Conservation (phyloP, 2,797 vertebrate genomes). For the Urophycis tenuis region DNA sequence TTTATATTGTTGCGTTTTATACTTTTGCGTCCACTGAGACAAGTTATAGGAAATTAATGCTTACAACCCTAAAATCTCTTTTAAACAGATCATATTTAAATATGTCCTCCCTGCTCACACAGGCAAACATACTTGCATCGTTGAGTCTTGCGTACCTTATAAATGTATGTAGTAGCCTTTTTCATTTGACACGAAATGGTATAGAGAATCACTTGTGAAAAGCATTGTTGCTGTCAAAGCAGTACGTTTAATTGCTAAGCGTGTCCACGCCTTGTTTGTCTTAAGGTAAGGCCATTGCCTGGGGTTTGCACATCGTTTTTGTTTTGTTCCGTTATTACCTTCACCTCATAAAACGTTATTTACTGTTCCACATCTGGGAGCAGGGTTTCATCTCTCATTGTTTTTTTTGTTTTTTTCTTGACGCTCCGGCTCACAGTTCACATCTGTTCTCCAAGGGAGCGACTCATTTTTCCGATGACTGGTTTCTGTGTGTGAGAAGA, state of each 20-base stretch:
- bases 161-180: too few relatives aligned
- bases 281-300: too few relatives aligned
- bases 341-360: background rate
- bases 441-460: conserved; percentile 1
- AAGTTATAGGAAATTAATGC: conserved; percentile 32
- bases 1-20: conserved; percentile 47
- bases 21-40: conserved; percentile 32
- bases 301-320: too few relatives aligned
- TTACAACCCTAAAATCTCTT: conserved; percentile 16
- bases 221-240: too few relatives aligned
- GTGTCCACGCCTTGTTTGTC: background rate
- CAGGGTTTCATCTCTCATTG: too few relatives aligned
- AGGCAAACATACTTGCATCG: too few relatives aligned
- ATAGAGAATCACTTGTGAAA: too few relatives aligned
- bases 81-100: background rate
- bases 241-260: too few relatives aligned
- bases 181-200: too few relatives aligned
- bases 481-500: background rate
- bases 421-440: background rate
- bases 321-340: too few relatives aligned
- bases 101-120: background rate
- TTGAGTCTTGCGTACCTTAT: too few relatives aligned
- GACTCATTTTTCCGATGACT: background rate
- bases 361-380: background rate
- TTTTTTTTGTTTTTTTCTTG: too few relatives aligned